Base-by-base conservation (phyloP, 1,140 invertebrate genomes). In the Drosophila triauraria region DNA sequence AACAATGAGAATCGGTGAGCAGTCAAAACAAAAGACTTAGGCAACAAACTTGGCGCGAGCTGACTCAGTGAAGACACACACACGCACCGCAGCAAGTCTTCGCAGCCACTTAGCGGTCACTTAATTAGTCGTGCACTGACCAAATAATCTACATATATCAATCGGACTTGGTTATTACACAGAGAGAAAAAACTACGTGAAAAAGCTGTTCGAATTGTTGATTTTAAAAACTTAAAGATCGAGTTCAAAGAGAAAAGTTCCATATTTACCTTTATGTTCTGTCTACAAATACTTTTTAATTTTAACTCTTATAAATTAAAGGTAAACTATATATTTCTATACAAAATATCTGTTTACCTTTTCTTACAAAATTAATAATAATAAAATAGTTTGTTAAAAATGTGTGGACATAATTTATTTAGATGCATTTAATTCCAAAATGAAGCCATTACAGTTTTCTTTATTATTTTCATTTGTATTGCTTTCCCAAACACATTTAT, bases 21-120 rank as follows among this genome's bases (percentile, higher is more conserved):
- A 48, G 46, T 46, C 32, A 75, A 71, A 91, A 91, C 84, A 88
- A 91, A 88, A 91, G 88, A 91, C 88, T 91, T 91, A 77, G 82
- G 84, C 78, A 82, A 82, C 84, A 70, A 91, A 91, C 88, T 82
- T 83, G 80, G 76, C 46, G 67, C 60, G 35, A 35, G 68, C 67
- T 60, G 69, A 67, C 44, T 57, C 65, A 74, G 43, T 78, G 51
- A 77, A 77, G 25, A 63, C 61, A 54, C 40, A 54, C 51, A 54
- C 58, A 58, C 47, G 57, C 30, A 74, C 48, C 46, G 64, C 25
- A 50, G 38, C 38, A 35, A 42, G 67, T 70, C 64, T 72, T 23
- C 7, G 46, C 40, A 35, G 67, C 58, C 78, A 80, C 59, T 80
- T 80, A 80, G 48, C 35, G 38, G 32, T 50, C 48, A 68, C 54